A percentile compares a stretch with the other conserved stretches of the same genome.
These are phyloP conservation scores for Rhinella marina DNA, from an alignment of 2,797 vertebrate species.

Conservation along the genomic window DNA sequence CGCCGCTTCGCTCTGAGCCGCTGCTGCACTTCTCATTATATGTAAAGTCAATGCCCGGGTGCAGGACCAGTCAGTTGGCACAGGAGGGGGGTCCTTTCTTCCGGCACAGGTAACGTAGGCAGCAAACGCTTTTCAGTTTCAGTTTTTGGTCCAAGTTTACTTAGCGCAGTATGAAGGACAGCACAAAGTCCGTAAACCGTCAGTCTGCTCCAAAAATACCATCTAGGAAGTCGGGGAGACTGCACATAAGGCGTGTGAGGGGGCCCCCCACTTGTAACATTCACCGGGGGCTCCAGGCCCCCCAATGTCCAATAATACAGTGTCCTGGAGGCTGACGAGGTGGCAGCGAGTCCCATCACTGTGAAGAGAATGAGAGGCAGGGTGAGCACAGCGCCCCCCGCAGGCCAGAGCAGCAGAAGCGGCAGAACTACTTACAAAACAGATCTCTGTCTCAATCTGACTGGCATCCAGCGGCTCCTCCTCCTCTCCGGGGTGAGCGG, in stretches of 20 bases:
- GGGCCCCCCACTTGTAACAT: conserved; percentile 35
- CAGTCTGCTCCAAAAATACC: conserved; percentile 31
- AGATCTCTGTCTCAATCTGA: conserved; percentile 52
- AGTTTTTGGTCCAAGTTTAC: conserved; percentile 51
- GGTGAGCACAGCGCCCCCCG: no score
- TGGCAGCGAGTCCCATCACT: conserved; percentile 9
- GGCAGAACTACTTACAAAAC: conserved; percentile 40
- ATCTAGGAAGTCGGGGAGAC: conserved; percentile 27
- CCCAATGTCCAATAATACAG: neutral
- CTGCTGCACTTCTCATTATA: no score
- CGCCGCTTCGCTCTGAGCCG: no score
- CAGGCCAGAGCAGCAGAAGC: no score
- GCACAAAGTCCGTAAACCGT: conserved; percentile 9
- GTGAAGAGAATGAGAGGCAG: neutral
- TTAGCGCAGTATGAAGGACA: conserved; percentile 47
- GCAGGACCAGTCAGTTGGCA: neutral
- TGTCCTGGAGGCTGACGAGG: neutral
- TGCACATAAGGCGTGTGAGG: conserved; percentile 45
- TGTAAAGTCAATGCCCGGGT: no score
- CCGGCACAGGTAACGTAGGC: neutral
- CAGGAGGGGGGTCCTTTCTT: neutral
- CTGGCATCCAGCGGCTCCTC: conserved; percentile 29
- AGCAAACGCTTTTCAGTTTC: conserved; percentile 31
- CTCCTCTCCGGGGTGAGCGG: neutral
- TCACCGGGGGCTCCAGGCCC: neutral